Evolutionary conservation across 2,888 invertebrate species (phyloP).

Genomic region (Pinctada fucata): DNA sequence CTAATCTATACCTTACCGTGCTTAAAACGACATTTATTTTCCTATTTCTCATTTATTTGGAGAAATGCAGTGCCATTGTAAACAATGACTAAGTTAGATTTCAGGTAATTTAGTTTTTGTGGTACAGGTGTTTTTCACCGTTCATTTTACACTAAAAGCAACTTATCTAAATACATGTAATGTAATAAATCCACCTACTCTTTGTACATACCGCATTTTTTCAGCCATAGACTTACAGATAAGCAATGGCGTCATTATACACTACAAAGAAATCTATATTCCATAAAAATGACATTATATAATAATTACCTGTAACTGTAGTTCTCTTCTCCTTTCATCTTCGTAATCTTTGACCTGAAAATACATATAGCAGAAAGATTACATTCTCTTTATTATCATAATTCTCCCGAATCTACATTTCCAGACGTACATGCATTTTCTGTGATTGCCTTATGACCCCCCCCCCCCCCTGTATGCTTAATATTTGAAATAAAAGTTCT

Average conservation of each 20-base stretch:
- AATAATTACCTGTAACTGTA: slow-evolving; percentile 26
- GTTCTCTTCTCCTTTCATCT: slow-evolving; percentile 61
- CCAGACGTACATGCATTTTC: background rate
- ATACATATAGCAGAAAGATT: background rate
- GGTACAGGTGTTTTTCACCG: background rate
- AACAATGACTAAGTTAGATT: too few relatives aligned
- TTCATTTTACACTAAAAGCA: background rate
- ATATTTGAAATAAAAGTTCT: too few relatives aligned
- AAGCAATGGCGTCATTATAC: background rate
- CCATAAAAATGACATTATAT: too few relatives aligned
- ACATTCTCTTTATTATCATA: background rate
- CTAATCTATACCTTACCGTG: background rate
- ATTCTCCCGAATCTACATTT: background rate
- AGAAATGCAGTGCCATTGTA: too few relatives aligned
- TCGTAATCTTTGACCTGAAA: slow-evolving; percentile 64
- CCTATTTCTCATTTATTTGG: too few relatives aligned
- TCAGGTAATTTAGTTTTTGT: background rate
- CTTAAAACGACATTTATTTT: background rate
- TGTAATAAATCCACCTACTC: too few relatives aligned
- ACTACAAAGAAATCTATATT: background rate
- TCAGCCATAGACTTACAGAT: too few relatives aligned
- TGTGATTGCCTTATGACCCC: background rate
- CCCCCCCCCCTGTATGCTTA: too few relatives aligned
- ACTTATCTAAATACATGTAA: background rate
- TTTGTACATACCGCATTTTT: too few relatives aligned